phyloP scores from a whole-genome alignment of 2,113 vertebrate genomes.

The Cisticola juncidis region DNA sequence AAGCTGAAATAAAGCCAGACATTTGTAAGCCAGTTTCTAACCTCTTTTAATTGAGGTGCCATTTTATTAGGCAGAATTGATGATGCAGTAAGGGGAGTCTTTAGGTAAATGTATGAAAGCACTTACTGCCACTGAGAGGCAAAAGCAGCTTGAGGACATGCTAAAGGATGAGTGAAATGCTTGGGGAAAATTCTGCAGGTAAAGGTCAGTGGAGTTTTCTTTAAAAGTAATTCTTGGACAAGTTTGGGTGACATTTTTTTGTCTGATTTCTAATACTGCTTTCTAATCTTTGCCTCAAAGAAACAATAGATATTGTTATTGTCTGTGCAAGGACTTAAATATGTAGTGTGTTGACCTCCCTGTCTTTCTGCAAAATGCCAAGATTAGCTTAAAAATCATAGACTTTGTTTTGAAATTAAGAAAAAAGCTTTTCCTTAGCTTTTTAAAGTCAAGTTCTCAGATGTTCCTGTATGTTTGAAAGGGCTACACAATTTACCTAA shows the following conservation, averaged over 20 bases:
- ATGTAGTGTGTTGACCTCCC: fast-evolving
- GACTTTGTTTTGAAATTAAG: not conserved
- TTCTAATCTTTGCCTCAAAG: slow-evolving; percentile 7
- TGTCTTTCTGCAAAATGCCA: not conserved
- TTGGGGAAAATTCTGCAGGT: not conserved
- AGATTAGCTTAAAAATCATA: not conserved
- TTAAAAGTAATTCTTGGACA: not conserved
- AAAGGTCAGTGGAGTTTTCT: not conserved
- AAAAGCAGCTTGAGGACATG: not conserved
- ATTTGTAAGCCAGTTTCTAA: not conserved
- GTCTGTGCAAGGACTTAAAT: not conserved
- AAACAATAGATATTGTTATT: not conserved
- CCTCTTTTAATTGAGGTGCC: not conserved
- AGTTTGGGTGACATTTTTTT: not conserved
- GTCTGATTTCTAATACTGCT: not conserved
- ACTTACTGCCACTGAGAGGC: not conserved
- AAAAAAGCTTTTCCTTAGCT: not conserved
- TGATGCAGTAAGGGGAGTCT: not conserved
- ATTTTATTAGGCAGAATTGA: not conserved
- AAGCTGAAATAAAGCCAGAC: not conserved
- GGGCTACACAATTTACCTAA: not conserved
- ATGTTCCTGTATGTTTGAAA: not conserved
- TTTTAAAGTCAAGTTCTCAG: not conserved
- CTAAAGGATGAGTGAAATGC: not conserved
- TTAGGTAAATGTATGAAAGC: not conserved